These are phyloP conservation scores for Hyaena hyaena DNA, from an alignment of 2,113 vertebrate species.

Conservation along the genomic window DNA sequence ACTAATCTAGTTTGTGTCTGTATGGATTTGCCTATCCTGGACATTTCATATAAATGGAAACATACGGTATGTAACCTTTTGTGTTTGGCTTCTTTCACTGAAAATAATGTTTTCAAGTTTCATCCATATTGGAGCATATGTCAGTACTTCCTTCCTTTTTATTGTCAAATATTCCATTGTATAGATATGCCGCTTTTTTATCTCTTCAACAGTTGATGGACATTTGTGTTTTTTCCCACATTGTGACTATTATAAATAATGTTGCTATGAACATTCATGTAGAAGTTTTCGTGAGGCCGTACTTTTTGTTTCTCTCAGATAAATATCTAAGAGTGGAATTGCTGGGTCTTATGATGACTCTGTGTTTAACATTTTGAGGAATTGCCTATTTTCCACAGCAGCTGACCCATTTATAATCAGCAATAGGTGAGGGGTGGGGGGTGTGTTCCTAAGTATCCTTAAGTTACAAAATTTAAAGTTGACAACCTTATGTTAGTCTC, in stretches of 20 bases:
- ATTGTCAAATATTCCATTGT: not conserved
- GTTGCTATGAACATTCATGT: not conserved
- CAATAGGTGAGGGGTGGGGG: not conserved
- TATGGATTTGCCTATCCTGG: not conserved
- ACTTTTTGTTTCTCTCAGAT: not conserved
- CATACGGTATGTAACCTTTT: not conserved
- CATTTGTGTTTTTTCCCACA: not conserved
- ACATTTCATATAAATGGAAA: not conserved
- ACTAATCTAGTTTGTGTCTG: not conserved
- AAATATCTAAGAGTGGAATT: not conserved
- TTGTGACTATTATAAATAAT: not conserved
- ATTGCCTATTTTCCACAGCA: not conserved
- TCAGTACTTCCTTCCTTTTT: slow-evolving; percentile 20
- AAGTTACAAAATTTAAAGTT: not conserved
- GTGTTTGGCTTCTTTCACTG: not conserved
- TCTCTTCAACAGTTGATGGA: not conserved
- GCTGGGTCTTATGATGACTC: not conserved
- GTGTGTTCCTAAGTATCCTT: not conserved
- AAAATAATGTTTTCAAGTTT: not conserved
- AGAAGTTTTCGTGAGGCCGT: not conserved
- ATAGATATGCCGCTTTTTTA: not conserved
- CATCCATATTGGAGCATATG: not conserved
- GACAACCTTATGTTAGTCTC: not conserved
- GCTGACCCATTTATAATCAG: not conserved
- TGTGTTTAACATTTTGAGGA: not conserved